Evolutionary conservation across 2,797 vertebrate genomes (phyloP), one percentile per base, ranked within the genome.

Genomic region (Mormyrus proboscirostris): DNA sequence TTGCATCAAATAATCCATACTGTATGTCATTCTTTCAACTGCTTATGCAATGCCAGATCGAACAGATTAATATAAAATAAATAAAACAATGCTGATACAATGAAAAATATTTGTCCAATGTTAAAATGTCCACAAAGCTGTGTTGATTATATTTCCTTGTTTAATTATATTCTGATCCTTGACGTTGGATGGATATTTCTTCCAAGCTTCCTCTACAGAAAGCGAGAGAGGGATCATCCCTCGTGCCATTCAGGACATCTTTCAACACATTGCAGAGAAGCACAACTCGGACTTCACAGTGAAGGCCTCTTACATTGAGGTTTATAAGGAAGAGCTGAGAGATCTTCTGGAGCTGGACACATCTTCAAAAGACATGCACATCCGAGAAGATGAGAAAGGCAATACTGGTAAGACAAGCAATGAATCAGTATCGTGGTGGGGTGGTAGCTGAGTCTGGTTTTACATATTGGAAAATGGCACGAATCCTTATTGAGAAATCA

Each of bases 331-430:
- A 93, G 97, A 98, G 83, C 95, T 98, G 47, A 89, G 96, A 91
- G 98, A 99, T 92, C 95, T 99, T 89, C 91, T 98, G 92, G 97
- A 98, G 91, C 92, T 96, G 88, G 95, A 96, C 89, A 96, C 95
- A 0, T 93, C 93, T 57, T 92, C 95, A 88, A 98, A 97, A 93
- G 95, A 96, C 47, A 93, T 99, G 87, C 96, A 96, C 76, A 97
- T 99, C 90, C 94, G 97, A 94, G 97, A 98, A 92, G 97, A 99
- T 90, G 95, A 97, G 76, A 97, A 95, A 88, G 97, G 97, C 90
- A 98, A 98, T 93, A 98, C 97, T 76, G 97, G 98, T 98, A 91
- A 89, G 49, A 25, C 49, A 59, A 55, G 29, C 47, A 53, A 12
- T 8, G 14, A 51, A 51, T 49, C 83, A 51, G 79, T 12, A 14